Evolutionary conservation across 2,888 invertebrate genomes (phyloP).

Genomic region (Heteromyza rotundicornis): DNA sequence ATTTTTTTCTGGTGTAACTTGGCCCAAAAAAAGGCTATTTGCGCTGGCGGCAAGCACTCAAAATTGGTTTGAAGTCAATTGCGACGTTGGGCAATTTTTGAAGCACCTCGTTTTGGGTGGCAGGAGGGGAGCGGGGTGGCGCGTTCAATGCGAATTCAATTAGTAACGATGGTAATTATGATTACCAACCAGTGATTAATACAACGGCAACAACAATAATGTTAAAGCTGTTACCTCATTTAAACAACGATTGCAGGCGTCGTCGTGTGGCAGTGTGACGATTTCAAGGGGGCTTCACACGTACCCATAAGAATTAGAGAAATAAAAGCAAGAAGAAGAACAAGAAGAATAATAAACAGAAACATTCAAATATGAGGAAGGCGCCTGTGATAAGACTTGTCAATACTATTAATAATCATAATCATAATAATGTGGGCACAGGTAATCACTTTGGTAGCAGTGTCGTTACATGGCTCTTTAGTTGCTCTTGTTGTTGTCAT

Average conservation of each 20-base stretch:
- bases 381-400: conserved; percentile 13
- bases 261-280: too few species aligned
- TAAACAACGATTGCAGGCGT: too few species aligned
- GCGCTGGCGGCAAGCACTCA: conserved; percentile 41
- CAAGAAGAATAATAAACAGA: too few species aligned
- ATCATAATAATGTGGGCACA: background rate
- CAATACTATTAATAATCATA: background rate
- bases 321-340: too few species aligned
- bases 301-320: too few species aligned
- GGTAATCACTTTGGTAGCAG: conserved; percentile 19
- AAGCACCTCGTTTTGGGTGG: background rate
- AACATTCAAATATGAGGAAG: too few species aligned
- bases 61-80: conserved; percentile 22
- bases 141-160: background rate
- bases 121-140: conserved; percentile 16
- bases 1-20: conserved; percentile 48
- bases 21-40: conserved; percentile 35
- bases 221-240: too few species aligned
- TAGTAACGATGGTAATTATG: background rate
- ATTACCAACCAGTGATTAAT: background rate
- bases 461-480: conserved; percentile 4
- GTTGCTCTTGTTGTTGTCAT: conserved; percentile 1
- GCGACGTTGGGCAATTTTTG: background rate
- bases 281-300: too few species aligned
- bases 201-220: too few species aligned